Evolutionary conservation across 1,140 invertebrate species (phyloP).

Genomic region (Papilio glaucus): DNA sequence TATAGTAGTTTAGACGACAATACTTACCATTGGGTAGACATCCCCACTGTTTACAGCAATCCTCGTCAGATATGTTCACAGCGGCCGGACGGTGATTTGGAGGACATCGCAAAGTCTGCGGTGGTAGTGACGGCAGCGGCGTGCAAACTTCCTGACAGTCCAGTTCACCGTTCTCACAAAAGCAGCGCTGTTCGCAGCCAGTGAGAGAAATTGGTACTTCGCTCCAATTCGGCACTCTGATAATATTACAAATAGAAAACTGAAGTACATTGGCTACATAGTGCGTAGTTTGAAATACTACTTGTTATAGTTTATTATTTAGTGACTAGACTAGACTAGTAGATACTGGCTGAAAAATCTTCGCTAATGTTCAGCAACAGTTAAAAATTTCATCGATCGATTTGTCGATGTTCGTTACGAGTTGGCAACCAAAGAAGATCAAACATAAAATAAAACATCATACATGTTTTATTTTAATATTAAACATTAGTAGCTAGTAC

Average conservation of each 20-base stretch:
- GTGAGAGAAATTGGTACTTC: constrained; percentile 86
- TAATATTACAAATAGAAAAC: constrained; percentile 36
- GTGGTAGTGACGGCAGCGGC: constrained; percentile 89
- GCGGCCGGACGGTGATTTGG: constrained; percentile 85
- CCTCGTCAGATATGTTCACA: constrained; percentile 88
- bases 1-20: neutral
- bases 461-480: too few species aligned
- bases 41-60: constrained; percentile 91
- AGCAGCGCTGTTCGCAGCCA: constrained; percentile 93
- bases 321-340: too few species aligned
- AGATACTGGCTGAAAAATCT: too few species aligned
- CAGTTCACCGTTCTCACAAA: constrained; percentile 93
- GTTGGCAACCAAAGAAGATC: too few species aligned
- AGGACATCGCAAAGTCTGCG: constrained; percentile 88
- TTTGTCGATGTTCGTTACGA: too few species aligned
- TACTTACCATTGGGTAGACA: constrained; percentile 83
- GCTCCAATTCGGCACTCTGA: constrained; percentile 86
- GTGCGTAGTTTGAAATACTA: too few species aligned
- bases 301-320: too few species aligned
- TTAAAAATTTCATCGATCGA: too few species aligned
- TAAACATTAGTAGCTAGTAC: too few species aligned
- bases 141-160: constrained; percentile 92
- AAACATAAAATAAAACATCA: too few species aligned
- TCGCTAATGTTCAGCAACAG: too few species aligned
- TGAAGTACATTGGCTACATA: neutral